A percentile compares a stretch with the other conserved stretches of the same genome.
These are phyloP conservation scores for Apotomis betuletana DNA, from an alignment of 2,888 invertebrate genomes.

Conservation along the genomic window DNA sequence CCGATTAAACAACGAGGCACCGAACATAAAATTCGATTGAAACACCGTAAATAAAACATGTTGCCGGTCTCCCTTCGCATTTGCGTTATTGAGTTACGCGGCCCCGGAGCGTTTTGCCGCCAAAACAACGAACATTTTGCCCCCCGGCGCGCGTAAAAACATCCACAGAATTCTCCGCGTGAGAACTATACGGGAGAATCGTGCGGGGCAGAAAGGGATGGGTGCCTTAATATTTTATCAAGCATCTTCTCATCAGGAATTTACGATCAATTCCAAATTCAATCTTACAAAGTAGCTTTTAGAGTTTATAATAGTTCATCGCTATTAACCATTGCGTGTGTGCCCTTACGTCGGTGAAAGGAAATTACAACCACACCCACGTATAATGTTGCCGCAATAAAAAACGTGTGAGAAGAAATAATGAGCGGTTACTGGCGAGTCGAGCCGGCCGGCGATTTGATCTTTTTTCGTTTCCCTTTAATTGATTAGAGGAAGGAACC, in stretches of 20 bases:
- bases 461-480: slow-evolving; percentile 73
- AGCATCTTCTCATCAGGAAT: slow-evolving; percentile 76
- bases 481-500: slow-evolving; percentile 75
- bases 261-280: slow-evolving; percentile 48
- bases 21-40: slow-evolving; percentile 74
- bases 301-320: slow-evolving; percentile 55
- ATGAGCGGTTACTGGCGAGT: slow-evolving; percentile 83
- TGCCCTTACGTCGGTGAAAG: slow-evolving; percentile 84
- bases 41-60: slow-evolving; percentile 83
- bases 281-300: slow-evolving; percentile 32
- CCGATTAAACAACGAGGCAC: slow-evolving; percentile 52
- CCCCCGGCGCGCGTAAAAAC: slow-evolving; percentile 83
- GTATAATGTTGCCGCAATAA: slow-evolving; percentile 83
- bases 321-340: slow-evolving; percentile 73
- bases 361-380: slow-evolving; percentile 84
- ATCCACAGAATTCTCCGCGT: slow-evolving; percentile 66
- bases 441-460: slow-evolving; percentile 68
- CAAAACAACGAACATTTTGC: slow-evolving; percentile 83
- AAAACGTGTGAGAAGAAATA: slow-evolving; percentile 83
- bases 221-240: slow-evolving; percentile 81
- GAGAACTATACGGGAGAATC: slow-evolving; percentile 67
- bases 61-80: slow-evolving; percentile 74
- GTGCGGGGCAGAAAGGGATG: slow-evolving; percentile 74
- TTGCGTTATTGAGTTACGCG: slow-evolving; percentile 82
- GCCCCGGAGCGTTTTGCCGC: slow-evolving; percentile 83